These are phyloP conservation scores for Porites cylindrica DNA, from an alignment of 92 coral and sea anemone genomes.

Conservation along the genomic window DNA sequence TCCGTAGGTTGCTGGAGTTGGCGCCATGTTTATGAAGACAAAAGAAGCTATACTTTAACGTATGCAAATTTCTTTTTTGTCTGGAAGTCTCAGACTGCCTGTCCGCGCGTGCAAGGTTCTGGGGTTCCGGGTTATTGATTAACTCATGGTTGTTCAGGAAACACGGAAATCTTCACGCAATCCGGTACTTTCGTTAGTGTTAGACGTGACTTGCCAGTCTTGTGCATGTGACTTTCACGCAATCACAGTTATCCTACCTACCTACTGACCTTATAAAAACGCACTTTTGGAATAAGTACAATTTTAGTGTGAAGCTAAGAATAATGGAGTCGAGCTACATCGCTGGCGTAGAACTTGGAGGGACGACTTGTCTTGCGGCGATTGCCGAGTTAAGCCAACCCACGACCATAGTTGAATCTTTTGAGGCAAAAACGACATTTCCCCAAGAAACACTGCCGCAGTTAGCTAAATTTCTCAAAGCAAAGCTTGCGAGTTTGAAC, in stretches of 20 bases:
- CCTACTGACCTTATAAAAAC: neutral
- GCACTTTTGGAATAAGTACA: neutral
- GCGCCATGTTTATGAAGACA: constrained; percentile 34
- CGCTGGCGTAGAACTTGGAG: constrained; percentile 97
- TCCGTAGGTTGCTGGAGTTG: constrained; percentile 73
- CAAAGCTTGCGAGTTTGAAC: constrained; percentile 52
- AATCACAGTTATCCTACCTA: neutral
- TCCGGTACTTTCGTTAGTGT: too few species aligned
- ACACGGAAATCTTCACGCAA: too few species aligned
- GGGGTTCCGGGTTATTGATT: too few species aligned
- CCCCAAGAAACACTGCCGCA: constrained; percentile 67
- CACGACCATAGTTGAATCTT: constrained; percentile 56
- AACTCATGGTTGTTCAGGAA: too few species aligned
- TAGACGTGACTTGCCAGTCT: too few species aligned
- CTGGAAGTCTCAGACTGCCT: neutral
- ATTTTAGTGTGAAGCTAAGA: neutral
- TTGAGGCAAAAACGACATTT: constrained; percentile 71
- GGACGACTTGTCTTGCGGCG: constrained; percentile 92
- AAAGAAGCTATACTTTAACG: neutral
- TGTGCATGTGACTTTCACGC: neutral
- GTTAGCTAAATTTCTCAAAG: constrained; percentile 65
- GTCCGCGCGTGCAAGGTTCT: too few species aligned
- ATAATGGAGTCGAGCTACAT: constrained; percentile 53
- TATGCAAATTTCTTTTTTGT: constrained; percentile 6
- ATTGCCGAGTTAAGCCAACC: constrained; percentile 70